Evolutionary conservation across 2,888 invertebrate species (phyloP), one percentile per base, ranked within the genome.

Genomic region (Scaptomyza polygonia): DNA sequence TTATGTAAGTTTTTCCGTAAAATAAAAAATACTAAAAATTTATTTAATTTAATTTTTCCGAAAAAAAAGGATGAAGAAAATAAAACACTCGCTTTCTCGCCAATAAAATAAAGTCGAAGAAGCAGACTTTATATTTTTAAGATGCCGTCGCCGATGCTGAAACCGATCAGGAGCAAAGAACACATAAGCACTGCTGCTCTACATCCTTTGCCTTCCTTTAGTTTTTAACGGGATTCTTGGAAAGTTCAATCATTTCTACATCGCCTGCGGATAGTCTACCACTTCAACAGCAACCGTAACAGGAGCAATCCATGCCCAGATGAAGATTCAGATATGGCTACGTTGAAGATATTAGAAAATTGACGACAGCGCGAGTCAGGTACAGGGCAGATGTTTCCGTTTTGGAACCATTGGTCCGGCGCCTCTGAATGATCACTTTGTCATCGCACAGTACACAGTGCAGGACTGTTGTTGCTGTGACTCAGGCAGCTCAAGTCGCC

Each of bases 391-490:
- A n/a, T 34, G 34, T n/a, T 34, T n/a, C n/a, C 0, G 0, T 5
- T n/a, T n/a, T n/a, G 5, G n/a, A n/a, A n/a, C n/a, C n/a, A n/a
- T 1, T 34, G 34, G n/a, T 1, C n/a, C 5, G 6, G n/a, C n/a
- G n/a, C 5, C 34, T 0, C n/a, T 34, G n/a, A 34, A 34, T n/a
- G 6, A 34, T n/a, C 5, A n/a, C 34, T 34, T 34, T 34, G 34
- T 34, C 34, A 34, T 34, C n/a, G 34, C 34, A 34, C 34, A 34
- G 34, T 34, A 34, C 34, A 34, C n/a, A 34, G n/a, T 34, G 34
- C n/a, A 34, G 34, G n/a, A 34, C 34, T 34, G 34, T 34, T 34
- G 34, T 34, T n/a, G 34, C 34, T 34, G 34, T 34, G n/a, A 34
- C n/a, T 34, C 5, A n/a, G n/a, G n/a, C 6, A n/a, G 6, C 5